Conservation (phyloP, 2,797 vertebrate species). For the Ceyx erithaca region DNA sequence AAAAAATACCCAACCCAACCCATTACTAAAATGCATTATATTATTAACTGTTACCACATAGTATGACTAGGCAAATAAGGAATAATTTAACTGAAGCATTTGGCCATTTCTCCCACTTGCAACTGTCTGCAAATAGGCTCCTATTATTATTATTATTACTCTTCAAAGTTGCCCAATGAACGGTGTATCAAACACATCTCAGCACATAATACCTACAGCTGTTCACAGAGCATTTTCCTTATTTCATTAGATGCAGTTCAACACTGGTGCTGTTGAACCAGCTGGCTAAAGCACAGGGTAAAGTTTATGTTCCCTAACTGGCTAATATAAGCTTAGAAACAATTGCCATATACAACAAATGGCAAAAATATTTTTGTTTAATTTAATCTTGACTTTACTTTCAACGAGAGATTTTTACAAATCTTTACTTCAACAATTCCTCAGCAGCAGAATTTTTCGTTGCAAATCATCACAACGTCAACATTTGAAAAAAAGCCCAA, state of each 20-base stretch:
- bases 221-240: conserved; percentile 16
- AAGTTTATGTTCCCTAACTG: conserved; percentile 47
- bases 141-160: conserved; percentile 52
- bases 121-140: conserved; percentile 51
- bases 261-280: neutral
- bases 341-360: neutral
- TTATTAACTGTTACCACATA: conserved; percentile 53
- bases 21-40: conserved; percentile 57
- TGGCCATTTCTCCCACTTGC: conserved; percentile 54
- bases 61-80: conserved; percentile 54
- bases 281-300: neutral
- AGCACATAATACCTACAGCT: conserved; percentile 8
- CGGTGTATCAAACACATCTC: conserved; percentile 10
- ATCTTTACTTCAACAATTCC: neutral
- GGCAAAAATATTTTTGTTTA: conserved; percentile 24
- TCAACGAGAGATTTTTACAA: conserved; percentile 1
- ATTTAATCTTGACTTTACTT: neutral
- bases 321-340: conserved; percentile 31
- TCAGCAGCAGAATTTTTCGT: neutral
- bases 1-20: neutral
- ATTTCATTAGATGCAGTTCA: neutral
- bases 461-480: conserved; percentile 3
- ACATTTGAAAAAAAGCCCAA: neutral
- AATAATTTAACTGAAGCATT: conserved; percentile 63
- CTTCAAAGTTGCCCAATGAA: conserved; percentile 41